A percentile compares a stretch with the other conserved stretches of the same genome.
Conservation (phyloP, 2,113 vertebrate genomes). For the Mionectes macconnelli region DNA sequence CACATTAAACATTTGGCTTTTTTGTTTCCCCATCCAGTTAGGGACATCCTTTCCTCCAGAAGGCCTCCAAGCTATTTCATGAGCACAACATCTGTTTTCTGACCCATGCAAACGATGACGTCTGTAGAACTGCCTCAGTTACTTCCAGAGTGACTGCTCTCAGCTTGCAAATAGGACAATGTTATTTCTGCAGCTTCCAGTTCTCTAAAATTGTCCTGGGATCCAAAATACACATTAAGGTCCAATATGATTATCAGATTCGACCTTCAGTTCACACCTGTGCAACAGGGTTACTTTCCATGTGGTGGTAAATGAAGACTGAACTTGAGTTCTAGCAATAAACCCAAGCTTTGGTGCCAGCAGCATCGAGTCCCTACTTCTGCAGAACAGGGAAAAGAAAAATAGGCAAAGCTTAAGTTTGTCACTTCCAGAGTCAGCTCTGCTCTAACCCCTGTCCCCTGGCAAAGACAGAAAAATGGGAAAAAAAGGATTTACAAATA, state of each 20-base stretch:
- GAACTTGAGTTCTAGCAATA: background rate
- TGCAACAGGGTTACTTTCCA: background rate
- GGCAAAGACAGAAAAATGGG: background rate
- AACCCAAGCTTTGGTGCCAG: background rate
- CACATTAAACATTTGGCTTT: background rate
- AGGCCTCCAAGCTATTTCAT: constrained; percentile 11
- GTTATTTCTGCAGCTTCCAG: background rate
- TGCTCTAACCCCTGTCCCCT: background rate
- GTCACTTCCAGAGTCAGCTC: constrained; percentile 2
- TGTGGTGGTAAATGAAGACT: background rate
- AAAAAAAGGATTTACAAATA: background rate
- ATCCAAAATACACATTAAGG: background rate
- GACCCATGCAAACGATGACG: background rate
- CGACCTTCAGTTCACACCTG: background rate
- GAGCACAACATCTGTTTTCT: background rate
- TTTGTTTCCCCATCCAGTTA: background rate
- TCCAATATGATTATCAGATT: background rate
- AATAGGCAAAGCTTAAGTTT: background rate
- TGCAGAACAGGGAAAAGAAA: background rate
- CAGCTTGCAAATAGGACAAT: background rate
- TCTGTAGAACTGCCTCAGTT: background rate
- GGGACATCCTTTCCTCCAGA: background rate
- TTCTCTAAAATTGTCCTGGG: background rate
- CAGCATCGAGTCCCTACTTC: background rate
- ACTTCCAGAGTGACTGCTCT: background rate